Conservation (phyloP, 2,888 invertebrate genomes). For the Fabriciana adippe region DNA sequence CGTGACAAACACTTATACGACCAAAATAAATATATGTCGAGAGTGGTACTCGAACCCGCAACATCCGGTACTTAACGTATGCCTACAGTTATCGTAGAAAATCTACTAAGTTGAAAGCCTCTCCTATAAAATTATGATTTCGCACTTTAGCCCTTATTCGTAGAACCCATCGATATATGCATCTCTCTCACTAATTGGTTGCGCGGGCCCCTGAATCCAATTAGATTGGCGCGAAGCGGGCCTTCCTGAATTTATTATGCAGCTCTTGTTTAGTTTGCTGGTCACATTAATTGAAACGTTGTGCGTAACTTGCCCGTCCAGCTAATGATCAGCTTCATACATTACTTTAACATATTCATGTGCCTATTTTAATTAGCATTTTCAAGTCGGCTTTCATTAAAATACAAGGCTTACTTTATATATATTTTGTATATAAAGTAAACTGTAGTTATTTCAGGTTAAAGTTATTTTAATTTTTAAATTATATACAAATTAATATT, state of each 20-base stretch:
- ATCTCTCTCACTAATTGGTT: constrained; percentile 71
- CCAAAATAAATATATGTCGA: no score
- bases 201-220: constrained; percentile 71
- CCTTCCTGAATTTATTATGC: constrained; percentile 71
- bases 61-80: no score
- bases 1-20: no score
- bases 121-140: no score
- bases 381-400: neutral
- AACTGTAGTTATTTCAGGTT: no score
- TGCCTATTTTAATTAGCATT: constrained; percentile 20
- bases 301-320: constrained; percentile 60
- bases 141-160: no score
- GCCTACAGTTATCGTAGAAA: no score
- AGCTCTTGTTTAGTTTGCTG: constrained; percentile 68
- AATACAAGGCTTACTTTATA: neutral
- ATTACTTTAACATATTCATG: constrained; percentile 13
- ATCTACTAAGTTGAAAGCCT: no score
- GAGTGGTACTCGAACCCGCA: no score
- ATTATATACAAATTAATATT: no score
- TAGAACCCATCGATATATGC: constrained; percentile 8
- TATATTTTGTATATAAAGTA: no score
- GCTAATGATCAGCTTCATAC: constrained; percentile 49
- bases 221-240: constrained; percentile 62
- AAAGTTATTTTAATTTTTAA: no score
- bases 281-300: constrained; percentile 75